Evolutionary conservation across 2,113 vertebrate genomes (phyloP), one percentile per base, ranked within the genome.

Genomic region (Oreochromis tanganicae): DNA sequence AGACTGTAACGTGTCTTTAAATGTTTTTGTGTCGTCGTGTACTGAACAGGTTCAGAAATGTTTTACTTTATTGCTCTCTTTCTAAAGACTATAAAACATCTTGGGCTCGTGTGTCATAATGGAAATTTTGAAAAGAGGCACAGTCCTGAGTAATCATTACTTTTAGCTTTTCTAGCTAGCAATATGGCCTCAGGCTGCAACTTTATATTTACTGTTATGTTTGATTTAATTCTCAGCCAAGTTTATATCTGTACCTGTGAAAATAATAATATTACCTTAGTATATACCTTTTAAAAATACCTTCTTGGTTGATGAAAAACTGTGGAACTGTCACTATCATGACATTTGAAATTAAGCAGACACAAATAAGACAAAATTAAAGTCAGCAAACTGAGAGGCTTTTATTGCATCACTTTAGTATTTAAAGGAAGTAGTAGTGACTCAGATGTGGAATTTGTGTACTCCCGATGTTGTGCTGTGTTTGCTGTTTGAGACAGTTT

Each of bases 371-470:
- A 89, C 85, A 90, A 43, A 17, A 38, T 73, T 2, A 6, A 57
- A 48, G 29, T 63, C 3, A 83, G 48, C 80, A 91, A 82, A 87
- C 81, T 12, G 54, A 52, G 55, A 91, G 21, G 11, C n/a, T 88
- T 95, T 95, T 95, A 95, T 95, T 95, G 43, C 21, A 57, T 90
- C 41, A 84, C 29, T 63, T 48, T 54, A 19, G 27, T 55, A 48
- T 81, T 68, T 86, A 82, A 90, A 82, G 82, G 57, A 80, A 55
- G 29, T 34, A 24, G 21, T 56, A 6, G 5, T 2, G 46, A 5
- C 63, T 73, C 21, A 59, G 38, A 27, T 17, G 41, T 81, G 52
- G 1, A 43, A 3, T 21, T 52, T 78, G 81, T 55, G 6, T n/a
- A 19, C 52, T 24, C 75, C 66, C 38, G 73, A 12, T n/a, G 27